Evolutionary conservation across 2,797 vertebrate species (phyloP).

Genomic region (Pygocentrus nattereri): DNA sequence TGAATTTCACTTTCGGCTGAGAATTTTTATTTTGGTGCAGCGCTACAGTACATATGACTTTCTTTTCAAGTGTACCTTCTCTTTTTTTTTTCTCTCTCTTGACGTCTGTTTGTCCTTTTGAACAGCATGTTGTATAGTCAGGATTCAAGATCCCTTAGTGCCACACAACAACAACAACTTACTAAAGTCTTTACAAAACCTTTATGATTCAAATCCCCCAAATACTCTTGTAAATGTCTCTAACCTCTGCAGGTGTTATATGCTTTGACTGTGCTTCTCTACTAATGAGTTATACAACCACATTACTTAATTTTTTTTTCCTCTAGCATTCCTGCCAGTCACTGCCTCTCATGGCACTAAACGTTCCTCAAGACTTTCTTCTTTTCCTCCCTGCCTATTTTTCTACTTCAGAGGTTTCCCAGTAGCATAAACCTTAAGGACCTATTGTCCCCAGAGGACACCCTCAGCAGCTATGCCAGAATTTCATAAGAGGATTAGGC

Average conservation of each 20-base stretch:
- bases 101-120: too few species aligned
- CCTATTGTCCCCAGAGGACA: constrained; percentile 26
- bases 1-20: too few species aligned
- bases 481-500: constrained; percentile 33
- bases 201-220: neutral
- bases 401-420: neutral
- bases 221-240: neutral
- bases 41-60: too few species aligned
- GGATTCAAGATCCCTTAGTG: neutral
- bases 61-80: too few species aligned
- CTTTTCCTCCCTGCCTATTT: neutral
- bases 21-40: too few species aligned
- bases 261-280: neutral
- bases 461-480: constrained; percentile 31
- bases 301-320: neutral
- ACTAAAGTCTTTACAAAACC: neutral
- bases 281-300: neutral
- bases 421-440: neutral
- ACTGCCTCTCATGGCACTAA: neutral
- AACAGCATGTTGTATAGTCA: too few species aligned
- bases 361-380: neutral
- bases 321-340: neutral
- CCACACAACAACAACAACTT: neutral
- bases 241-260: neutral
- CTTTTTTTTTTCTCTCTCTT: too few species aligned